Evolutionary conservation across 2,888 invertebrate genomes (phyloP).

Genomic region (Malthinus seriepunctatus): DNA sequence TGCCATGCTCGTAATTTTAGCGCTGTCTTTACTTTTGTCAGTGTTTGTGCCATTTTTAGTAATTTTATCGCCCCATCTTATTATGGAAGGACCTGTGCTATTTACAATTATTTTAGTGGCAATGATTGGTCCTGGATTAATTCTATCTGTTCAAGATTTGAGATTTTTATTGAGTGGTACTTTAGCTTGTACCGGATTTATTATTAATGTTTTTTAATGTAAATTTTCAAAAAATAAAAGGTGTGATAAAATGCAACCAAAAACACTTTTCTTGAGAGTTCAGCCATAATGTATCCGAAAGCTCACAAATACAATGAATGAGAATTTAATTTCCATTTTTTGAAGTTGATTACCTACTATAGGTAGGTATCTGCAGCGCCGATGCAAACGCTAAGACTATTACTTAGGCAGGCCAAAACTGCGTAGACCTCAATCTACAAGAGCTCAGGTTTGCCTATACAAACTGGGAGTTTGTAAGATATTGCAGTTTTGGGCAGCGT

Average conservation of each 20-base stretch:
- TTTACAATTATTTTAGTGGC: slow-evolving; percentile 30
- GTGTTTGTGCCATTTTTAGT: slow-evolving; percentile 38
- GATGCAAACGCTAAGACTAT: too few species aligned
- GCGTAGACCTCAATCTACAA: too few species aligned
- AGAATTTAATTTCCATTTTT: too few species aligned
- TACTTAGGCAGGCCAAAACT: too few species aligned
- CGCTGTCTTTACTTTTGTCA: slow-evolving; percentile 38
- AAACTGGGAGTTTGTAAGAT: too few species aligned
- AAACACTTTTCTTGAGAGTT: background rate
- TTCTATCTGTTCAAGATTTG: slow-evolving; percentile 36
- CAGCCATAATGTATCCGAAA: background rate
- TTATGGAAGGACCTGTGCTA: slow-evolving; percentile 36
- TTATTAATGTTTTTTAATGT: background rate
- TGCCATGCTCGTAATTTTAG: slow-evolving; percentile 37
- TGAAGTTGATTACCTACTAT: too few species aligned
- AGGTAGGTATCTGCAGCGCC: too few species aligned
- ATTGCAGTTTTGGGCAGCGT: too few species aligned
- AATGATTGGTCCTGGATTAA: slow-evolving; percentile 35
- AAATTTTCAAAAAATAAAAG: background rate
- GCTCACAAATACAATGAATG: background rate
- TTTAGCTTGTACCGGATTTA: slow-evolving; percentile 2
- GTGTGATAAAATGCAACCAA: background rate
- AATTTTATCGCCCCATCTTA: slow-evolving; percentile 37
- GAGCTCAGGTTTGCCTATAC: too few species aligned
- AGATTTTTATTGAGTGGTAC: slow-evolving; percentile 31